These are phyloP conservation scores for Bombus cullumanus DNA, from an alignment of 1,140 invertebrate genomes.

Conservation along the genomic window DNA sequence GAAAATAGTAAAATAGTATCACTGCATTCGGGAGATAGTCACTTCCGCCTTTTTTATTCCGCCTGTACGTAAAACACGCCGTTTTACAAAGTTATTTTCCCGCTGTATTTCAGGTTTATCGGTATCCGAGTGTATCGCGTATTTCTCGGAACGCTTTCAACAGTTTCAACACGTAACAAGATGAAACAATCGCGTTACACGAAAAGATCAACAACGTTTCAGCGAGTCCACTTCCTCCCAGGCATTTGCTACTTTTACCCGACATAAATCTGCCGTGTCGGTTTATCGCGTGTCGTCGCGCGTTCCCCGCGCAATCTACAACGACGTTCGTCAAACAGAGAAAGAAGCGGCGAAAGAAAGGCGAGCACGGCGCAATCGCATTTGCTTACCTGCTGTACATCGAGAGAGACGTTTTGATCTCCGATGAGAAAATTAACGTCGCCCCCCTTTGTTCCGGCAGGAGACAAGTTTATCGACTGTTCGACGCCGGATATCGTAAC, in stretches of 20 bases:
- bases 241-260: background rate
- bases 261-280: slow-evolving; percentile 16
- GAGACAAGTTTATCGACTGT: slow-evolving; percentile 40
- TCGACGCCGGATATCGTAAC: slow-evolving; percentile 51
- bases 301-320: background rate
- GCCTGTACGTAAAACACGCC: background rate
- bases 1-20: too few species aligned
- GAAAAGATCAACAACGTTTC: background rate
- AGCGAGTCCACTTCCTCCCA: background rate
- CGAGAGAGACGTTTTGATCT: slow-evolving; percentile 8
- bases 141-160: background rate
- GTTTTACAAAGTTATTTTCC: background rate
- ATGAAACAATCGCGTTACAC: background rate
- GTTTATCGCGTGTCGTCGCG: slow-evolving; percentile 17
- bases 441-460: background rate
- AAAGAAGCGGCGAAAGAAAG: background rate
- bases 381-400: background rate
- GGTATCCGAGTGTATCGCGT: background rate
- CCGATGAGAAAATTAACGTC: slow-evolving; percentile 30
- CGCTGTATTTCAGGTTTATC: background rate
- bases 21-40: too few species aligned
- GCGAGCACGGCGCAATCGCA: background rate
- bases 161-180: background rate
- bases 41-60: background rate
- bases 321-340: background rate